Conservation (phyloP, 2,797 vertebrate species). For the Morus bassanus region DNA sequence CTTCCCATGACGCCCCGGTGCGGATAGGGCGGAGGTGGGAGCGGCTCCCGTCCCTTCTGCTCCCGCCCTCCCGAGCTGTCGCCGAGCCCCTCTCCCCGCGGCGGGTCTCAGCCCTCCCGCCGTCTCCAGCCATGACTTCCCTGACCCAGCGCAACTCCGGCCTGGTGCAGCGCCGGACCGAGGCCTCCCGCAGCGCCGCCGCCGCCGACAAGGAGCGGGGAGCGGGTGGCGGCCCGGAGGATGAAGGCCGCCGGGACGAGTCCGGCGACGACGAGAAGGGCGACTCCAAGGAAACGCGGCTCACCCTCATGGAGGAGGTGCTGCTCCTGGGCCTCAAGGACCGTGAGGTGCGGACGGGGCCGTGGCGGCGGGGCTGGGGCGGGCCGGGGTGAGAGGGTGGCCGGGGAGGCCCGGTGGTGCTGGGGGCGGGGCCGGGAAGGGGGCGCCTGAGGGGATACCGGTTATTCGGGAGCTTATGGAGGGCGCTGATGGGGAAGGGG, state of each 20-base stretch:
- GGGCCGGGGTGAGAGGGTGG: too few relatives aligned
- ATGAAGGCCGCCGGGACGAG: constrained; percentile 81
- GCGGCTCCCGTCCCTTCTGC: background rate
- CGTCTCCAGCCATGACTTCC: constrained; percentile 82
- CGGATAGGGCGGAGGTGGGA: background rate
- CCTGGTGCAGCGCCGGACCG: constrained; percentile 92
- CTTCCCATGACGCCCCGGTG: background rate
- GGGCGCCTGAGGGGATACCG: too few relatives aligned
- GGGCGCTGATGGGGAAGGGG: too few relatives aligned
- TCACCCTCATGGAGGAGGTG: constrained; percentile 95
- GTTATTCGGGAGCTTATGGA: too few relatives aligned
- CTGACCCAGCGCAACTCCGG: constrained; percentile 91
- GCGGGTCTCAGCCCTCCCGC: background rate
- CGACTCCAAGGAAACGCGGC: constrained; percentile 91
- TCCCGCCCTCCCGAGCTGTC: background rate
- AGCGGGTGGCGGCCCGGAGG: constrained; percentile 76
- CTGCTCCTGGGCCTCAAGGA: constrained; percentile 91
- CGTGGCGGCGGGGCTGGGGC: background rate
- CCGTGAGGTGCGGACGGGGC: constrained; percentile 82
- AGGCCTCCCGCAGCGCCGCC: constrained; percentile 83
- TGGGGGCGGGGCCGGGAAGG: background rate
- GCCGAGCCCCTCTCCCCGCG: background rate
- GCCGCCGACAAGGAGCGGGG: constrained; percentile 80
- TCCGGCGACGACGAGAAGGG: constrained; percentile 85
- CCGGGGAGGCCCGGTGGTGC: background rate